Base-by-base conservation (phyloP, 2,888 invertebrate genomes). In the Camptogramma bilineatum region DNA sequence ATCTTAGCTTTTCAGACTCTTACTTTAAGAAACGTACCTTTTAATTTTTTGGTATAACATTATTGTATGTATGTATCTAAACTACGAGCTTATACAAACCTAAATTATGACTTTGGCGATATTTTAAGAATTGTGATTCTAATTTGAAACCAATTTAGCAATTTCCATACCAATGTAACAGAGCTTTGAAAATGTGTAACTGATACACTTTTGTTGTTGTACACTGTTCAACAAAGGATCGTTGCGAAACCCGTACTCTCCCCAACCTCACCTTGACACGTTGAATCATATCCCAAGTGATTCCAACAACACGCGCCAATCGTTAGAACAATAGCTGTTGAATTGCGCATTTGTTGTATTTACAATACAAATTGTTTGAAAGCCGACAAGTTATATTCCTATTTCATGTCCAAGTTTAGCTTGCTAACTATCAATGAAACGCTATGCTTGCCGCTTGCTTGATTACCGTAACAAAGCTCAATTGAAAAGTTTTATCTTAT, bases 241-340 rank as follows among this genome's bases (percentile, higher is more conserved):
- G 73, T 83, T 82, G 80, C 80, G 79, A 83, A 82, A 83, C 78
- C 77, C 76, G 75, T 76, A 73, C 66, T 77, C 70, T 70, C 79
- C 77, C 76, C 73, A 66, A 69, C 66, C 69, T 73, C 55, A 73
- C 84, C 84, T 84, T 84, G 84, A 83, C 80, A 79, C 53, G 77
- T 68, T 80, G 84, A 81, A 74, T 82, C 79, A 80, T 78, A 73
- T 71, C 64, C 62, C 62, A 28, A 21, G 62, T 46, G 70, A 62
- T 73, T 73, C 42, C n/a, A 51, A 52, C 62, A 62, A 53, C 50
- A 28, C 42, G 58, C 53, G 34, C 13, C 34, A 3, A 39, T 39
- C 4, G 13, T 39, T 39, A 28, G 18, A 16, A n/a, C 56, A 47
- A 63, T 66, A 60, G 62, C 59, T 56, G 39, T n/a, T 17, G 42